phyloP scores from a whole-genome alignment of 2,797 vertebrate species.

The Chaetodon trifasciatus region DNA sequence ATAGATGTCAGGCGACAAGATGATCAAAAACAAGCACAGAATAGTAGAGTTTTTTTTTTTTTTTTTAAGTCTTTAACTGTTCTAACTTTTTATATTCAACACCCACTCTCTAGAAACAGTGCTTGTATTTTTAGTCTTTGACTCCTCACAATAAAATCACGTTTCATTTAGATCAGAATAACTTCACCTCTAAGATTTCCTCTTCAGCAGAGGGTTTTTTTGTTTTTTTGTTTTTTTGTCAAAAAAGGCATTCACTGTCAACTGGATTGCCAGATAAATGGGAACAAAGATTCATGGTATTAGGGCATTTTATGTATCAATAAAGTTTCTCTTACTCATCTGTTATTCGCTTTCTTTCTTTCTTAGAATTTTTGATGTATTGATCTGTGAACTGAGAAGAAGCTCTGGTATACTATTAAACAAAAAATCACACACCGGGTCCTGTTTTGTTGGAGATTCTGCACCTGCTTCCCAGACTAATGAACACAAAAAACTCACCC shows the following conservation, averaged over 20 bases:
- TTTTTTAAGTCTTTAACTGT: not conserved
- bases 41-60: not conserved
- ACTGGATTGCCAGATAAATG: no score
- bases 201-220: not conserved
- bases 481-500: conserved; percentile 1
- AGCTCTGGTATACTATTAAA: not conserved
- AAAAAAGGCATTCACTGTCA: no score
- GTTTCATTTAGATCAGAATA: not conserved
- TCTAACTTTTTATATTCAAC: not conserved
- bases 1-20: conserved; percentile 6
- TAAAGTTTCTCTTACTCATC: no score
- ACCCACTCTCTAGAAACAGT: not conserved
- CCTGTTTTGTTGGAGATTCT: conserved; percentile 2
- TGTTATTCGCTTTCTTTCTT: not conserved
- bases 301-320: no score
- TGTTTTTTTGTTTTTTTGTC: not conserved
- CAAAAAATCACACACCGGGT: not conserved
- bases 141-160: not conserved
- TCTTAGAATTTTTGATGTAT: not conserved
- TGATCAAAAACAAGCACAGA: conserved; percentile 19
- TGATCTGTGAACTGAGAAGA: conserved; percentile 7
- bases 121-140: not conserved
- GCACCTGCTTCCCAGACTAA: conserved; percentile 1
- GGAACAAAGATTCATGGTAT: no score
- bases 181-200: not conserved